phyloP scores from a whole-genome alignment of 2,113 vertebrate species.

The Myotis lucifugus region DNA sequence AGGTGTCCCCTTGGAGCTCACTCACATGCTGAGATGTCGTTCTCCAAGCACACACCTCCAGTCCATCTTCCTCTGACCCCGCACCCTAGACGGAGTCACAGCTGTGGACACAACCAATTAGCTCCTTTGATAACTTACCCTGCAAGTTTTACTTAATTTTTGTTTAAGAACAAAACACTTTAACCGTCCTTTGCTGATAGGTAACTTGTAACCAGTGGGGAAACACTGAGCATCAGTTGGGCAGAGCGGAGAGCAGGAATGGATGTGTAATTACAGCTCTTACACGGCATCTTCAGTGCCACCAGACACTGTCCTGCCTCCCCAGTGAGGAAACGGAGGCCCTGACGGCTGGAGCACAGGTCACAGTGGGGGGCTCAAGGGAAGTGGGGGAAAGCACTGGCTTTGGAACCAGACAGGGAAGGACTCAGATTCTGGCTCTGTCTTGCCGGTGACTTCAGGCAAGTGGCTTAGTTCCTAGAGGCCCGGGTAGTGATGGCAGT shows the following conservation, averaged over 20 bases:
- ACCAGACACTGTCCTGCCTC: background rate
- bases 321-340: background rate
- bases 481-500: rapidly evolving
- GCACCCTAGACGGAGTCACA: background rate
- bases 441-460: background rate
- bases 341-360: background rate
- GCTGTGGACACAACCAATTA: rapidly evolving
- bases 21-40: rapidly evolving
- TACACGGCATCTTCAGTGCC: rapidly evolving
- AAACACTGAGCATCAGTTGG: rapidly evolving
- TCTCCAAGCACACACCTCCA: background rate
- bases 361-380: background rate
- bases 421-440: background rate
- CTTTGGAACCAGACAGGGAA: background rate
- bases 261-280: background rate
- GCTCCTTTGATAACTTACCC: background rate
- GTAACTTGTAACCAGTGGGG: background rate
- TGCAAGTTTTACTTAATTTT: background rate
- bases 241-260: background rate
- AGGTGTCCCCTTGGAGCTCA: rapidly evolving
- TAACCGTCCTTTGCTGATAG: background rate
- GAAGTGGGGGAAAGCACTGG: background rate
- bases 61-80: background rate
- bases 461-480: background rate
- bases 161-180: background rate